A percentile compares a stretch with the other conserved stretches of the same genome.
Evolutionary conservation across 2,113 vertebrate genomes (phyloP).

Genomic region (Edolisoma coerulescens): DNA sequence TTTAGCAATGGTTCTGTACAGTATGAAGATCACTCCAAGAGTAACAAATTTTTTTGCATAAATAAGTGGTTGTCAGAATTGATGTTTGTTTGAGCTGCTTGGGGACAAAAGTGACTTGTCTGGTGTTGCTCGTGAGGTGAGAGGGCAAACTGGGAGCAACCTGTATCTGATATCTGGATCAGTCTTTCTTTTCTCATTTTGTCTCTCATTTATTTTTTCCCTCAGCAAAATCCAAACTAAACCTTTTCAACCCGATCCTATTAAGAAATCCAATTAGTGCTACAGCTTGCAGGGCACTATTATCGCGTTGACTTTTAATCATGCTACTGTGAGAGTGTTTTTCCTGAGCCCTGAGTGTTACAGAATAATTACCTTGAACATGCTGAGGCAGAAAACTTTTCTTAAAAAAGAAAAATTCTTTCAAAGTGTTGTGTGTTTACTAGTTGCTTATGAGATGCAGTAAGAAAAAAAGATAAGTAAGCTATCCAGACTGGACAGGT

Average conservation of each 20-base stretch:
- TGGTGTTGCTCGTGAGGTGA: not conserved
- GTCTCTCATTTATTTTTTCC: not conserved
- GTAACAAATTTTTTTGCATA: not conserved
- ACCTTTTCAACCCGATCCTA: not conserved
- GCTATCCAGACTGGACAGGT: not conserved
- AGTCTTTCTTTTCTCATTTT: not conserved
- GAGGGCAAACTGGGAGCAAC: not conserved
- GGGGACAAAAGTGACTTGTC: not conserved
- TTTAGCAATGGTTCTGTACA: not conserved
- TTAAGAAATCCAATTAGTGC: slow-evolving; percentile 12
- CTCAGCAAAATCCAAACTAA: not conserved
- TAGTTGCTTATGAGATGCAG: not conserved
- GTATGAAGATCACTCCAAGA: not conserved
- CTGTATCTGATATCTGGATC: not conserved
- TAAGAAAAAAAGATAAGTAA: not conserved
- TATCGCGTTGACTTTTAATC: not conserved
- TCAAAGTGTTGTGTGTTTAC: not conserved
- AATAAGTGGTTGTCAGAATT: not conserved
- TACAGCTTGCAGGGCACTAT: not conserved
- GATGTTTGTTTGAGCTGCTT: not conserved
- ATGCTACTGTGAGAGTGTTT: not conserved
- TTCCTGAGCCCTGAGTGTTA: not conserved
- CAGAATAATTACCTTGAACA: not conserved
- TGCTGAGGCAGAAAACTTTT: not conserved
- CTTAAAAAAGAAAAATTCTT: not conserved